Evolutionary conservation across 2,797 vertebrate species (phyloP).

Genomic region (Tragelaphus eurycerus): DNA sequence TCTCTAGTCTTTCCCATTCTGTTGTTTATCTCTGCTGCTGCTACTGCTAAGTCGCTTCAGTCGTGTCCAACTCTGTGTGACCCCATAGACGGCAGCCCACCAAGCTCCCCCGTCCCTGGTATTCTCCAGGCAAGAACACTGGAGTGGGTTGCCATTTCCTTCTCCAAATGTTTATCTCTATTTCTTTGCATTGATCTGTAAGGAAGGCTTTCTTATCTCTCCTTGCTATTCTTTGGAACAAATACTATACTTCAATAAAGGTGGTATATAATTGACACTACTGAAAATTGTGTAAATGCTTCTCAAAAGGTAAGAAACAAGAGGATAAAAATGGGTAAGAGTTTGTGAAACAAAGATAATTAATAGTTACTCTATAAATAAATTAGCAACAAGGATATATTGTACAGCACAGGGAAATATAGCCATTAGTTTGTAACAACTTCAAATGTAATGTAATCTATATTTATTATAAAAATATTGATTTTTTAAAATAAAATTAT

Average conservation of each 20-base stretch:
- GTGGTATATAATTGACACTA: rapidly evolving
- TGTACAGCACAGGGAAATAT: neutral
- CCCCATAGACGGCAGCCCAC: too few species aligned
- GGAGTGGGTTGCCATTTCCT: too few species aligned
- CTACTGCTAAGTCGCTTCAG: too few species aligned
- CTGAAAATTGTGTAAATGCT: neutral
- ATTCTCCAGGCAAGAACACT: too few species aligned
- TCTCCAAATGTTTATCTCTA: neutral
- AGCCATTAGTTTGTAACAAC: too few species aligned
- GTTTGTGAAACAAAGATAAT: neutral
- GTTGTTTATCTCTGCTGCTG: neutral
- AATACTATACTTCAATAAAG: neutral
- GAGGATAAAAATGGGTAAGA: neutral
- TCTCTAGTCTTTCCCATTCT: neutral
- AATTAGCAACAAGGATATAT: neutral
- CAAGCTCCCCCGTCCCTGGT: too few species aligned
- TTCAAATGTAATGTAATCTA: neutral
- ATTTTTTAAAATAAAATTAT: too few species aligned
- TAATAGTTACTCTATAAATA: neutral
- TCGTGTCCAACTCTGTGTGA: too few species aligned
- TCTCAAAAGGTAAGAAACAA: neutral
- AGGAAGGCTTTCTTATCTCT: neutral
- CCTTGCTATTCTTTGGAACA: neutral
- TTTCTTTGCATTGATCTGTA: neutral
- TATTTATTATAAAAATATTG: neutral